Evolutionary conservation across 1,140 invertebrate species (phyloP).

Genomic region (Leptoteleia sp.): DNA sequence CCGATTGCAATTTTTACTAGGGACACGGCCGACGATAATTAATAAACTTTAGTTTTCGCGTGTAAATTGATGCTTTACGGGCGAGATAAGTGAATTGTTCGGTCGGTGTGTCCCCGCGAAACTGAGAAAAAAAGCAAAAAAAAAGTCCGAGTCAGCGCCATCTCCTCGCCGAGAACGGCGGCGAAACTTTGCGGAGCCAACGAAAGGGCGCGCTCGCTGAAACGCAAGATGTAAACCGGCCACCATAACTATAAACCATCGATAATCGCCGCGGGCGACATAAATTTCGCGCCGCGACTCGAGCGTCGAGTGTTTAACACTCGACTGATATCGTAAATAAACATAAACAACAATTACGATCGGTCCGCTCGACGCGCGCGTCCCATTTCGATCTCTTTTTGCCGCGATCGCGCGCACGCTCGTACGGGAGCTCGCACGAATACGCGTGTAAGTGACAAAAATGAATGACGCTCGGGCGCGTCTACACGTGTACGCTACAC

Average conservation of each 20-base stretch:
- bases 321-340: constrained; percentile 46
- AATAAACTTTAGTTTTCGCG: too few relatives aligned
- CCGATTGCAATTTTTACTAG: too few relatives aligned
- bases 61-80: too few relatives aligned
- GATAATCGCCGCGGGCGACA: constrained; percentile 25
- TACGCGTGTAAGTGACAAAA: constrained; percentile 56
- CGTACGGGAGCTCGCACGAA: constrained; percentile 40
- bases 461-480: constrained; percentile 39
- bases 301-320: constrained; percentile 27
- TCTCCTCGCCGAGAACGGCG: too few relatives aligned
- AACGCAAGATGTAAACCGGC: constrained; percentile 35
- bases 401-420: constrained; percentile 14
- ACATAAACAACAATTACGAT: constrained; percentile 61
- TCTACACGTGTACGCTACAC: constrained; percentile 53
- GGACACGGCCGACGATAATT: too few relatives aligned
- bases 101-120: too few relatives aligned
- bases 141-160: too few relatives aligned
- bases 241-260: constrained; percentile 32
- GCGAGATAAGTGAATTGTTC: too few relatives aligned
- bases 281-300: constrained; percentile 34
- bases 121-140: too few relatives aligned
- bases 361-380: background rate
- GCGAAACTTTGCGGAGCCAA: too few relatives aligned
- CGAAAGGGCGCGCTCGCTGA: too few relatives aligned
- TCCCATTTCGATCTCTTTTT: constrained; percentile 35